phyloP scores from a whole-genome alignment of 1,140 invertebrate genomes.

The Drosophila hydei region DNA sequence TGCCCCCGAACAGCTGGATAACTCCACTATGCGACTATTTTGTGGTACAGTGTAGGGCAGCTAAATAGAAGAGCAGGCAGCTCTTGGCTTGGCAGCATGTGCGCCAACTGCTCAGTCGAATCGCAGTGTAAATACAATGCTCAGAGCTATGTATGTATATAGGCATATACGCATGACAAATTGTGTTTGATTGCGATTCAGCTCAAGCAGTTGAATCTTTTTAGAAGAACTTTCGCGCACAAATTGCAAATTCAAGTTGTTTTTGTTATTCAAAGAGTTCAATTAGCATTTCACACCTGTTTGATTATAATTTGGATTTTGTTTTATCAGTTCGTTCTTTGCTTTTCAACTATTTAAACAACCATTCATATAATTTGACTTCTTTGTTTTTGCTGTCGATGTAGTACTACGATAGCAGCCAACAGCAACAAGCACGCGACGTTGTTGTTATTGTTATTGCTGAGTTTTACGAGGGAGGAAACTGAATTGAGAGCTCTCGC shows the following conservation, averaged over 20 bases:
- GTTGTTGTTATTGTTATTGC: constrained; percentile 6
- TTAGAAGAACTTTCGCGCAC: not conserved
- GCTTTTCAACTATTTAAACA: constrained; percentile 11
- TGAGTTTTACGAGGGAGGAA: constrained; percentile 4
- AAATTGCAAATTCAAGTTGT: not conserved
- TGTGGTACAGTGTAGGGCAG: constrained; percentile 22
- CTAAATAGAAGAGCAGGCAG: constrained; percentile 27
- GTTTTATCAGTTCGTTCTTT: constrained; percentile 16
- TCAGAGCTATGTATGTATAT: not conserved
- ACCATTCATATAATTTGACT: constrained; percentile 12
- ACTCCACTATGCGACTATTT: constrained; percentile 16
- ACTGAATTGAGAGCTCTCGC: not conserved
- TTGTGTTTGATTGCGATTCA: constrained; percentile 7
- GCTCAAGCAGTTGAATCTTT: not conserved
- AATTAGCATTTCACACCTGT: constrained; percentile 17
- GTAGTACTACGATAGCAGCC: constrained; percentile 8
- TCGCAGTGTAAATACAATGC: not conserved
- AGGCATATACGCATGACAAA: constrained; percentile 14
- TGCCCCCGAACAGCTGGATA: constrained; percentile 32
- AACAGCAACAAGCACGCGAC: constrained; percentile 1
- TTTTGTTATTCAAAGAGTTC: not conserved
- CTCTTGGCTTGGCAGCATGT: constrained; percentile 3
- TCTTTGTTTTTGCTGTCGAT: not conserved
- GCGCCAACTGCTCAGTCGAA: not conserved
- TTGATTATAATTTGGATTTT: constrained; percentile 15